A percentile compares a stretch with the other conserved stretches of the same genome.
Evolutionary conservation across 2,888 invertebrate genomes (phyloP).

Genomic region (Cerastoderma edule): DNA sequence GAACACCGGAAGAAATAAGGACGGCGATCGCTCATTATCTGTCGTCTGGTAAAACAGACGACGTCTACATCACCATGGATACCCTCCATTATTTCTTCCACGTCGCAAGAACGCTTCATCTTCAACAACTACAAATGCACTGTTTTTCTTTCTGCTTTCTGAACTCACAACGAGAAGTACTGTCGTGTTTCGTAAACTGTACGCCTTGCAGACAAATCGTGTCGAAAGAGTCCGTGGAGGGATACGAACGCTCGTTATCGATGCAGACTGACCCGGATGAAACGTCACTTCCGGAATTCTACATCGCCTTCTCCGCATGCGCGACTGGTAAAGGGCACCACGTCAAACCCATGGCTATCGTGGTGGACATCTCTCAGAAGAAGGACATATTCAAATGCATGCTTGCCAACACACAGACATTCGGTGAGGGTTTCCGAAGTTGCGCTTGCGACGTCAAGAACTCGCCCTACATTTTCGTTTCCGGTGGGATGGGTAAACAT

Average conservation of each 20-base stretch:
- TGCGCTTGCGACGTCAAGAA: conserved; percentile 47
- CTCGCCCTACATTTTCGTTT: conserved; percentile 49
- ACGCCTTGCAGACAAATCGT: conserved; percentile 29
- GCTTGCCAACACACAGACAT: conserved; percentile 34
- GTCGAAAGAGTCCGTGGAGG: conserved; percentile 27
- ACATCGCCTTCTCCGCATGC: conserved; percentile 39
- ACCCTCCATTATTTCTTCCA: conserved; percentile 54
- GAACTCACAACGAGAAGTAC: conserved; percentile 21
- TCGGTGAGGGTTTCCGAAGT: conserved; percentile 46
- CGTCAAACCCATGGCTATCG: conserved; percentile 39
- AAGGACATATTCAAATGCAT: conserved; percentile 36
- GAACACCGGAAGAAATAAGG: conserved; percentile 32
- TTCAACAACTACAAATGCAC: conserved; percentile 39
- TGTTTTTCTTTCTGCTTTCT: conserved; percentile 42
- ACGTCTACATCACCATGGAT: conserved; percentile 27
- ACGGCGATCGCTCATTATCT: conserved; percentile 44
- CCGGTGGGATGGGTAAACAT: conserved; percentile 43
- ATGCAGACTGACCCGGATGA: conserved; percentile 42
- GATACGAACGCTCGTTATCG: conserved; percentile 43
- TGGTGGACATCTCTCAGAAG: conserved; percentile 46
- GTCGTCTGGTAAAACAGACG: conserved; percentile 45
- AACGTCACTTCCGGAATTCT: conserved; percentile 43
- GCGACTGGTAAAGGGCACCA: conserved; percentile 11
- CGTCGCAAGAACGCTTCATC: conserved; percentile 39
- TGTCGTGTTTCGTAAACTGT: conserved; percentile 39